These are phyloP conservation scores for Conopomorpha cramerella DNA, from an alignment of 1,140 invertebrate species.

Conservation along the genomic window DNA sequence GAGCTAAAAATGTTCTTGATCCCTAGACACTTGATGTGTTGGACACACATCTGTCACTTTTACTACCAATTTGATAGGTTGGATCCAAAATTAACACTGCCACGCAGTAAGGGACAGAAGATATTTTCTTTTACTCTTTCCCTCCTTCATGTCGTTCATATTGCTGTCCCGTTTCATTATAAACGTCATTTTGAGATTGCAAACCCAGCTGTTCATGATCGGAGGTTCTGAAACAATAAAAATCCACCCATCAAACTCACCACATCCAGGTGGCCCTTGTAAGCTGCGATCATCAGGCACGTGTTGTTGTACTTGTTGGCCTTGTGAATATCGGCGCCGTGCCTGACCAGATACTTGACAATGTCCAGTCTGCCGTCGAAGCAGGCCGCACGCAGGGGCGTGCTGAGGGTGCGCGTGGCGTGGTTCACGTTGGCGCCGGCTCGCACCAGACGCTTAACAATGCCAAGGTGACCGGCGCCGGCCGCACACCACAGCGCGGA, in stretches of 20 bases:
- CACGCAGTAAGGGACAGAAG: no score
- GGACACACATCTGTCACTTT: no score
- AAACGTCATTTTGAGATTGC: no score
- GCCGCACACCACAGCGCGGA: constrained; percentile 93
- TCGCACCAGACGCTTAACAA: constrained; percentile 84
- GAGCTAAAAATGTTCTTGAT: no score
- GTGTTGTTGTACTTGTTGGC: constrained; percentile 92
- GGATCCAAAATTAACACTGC: no score
- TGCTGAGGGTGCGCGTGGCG: constrained; percentile 80
- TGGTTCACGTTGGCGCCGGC: constrained; percentile 90
- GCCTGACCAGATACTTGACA: constrained; percentile 82
- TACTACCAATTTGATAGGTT: no score
- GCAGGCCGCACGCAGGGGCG: constrained; percentile 83
- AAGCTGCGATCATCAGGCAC: constrained; percentile 93
- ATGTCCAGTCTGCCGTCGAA: constrained; percentile 87
- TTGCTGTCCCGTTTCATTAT: no score
- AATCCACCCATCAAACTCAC: constrained; percentile 66
- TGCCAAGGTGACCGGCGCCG: constrained; percentile 81
- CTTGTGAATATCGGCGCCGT: constrained; percentile 83
- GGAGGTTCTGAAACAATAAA: no score
- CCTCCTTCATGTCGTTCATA: no score
- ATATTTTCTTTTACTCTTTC: no score
- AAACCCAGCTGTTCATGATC: no score
- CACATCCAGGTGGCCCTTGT: constrained; percentile 82
- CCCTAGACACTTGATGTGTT: no score